These are phyloP conservation scores for Serranus cabrilla DNA, from an alignment of 2,797 vertebrate species.

Conservation along the genomic window DNA sequence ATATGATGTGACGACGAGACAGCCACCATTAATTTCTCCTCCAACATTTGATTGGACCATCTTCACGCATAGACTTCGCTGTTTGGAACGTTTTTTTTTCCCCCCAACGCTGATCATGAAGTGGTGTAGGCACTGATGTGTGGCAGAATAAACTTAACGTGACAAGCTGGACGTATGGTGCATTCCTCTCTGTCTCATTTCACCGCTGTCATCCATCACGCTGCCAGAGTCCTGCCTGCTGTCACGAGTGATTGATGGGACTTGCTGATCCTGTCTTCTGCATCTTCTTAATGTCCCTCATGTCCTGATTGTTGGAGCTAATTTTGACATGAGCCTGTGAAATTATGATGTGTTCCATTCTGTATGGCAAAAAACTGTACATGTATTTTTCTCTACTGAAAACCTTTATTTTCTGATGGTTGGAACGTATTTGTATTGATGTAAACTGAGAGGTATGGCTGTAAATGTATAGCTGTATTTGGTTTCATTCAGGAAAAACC, in stretches of 20 bases:
- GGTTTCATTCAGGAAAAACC: background rate
- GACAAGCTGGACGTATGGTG: constrained; percentile 65
- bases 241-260: constrained; percentile 76
- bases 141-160: constrained; percentile 60
- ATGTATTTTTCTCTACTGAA: background rate
- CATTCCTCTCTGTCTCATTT: constrained; percentile 77
- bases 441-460: background rate
- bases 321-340: constrained; percentile 62
- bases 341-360: constrained; percentile 49
- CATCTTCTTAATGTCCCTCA: constrained; percentile 56
- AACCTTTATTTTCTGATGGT: background rate
- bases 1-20: constrained; percentile 17
- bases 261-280: constrained; percentile 67
- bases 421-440: background rate
- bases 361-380: constrained; percentile 18
- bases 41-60: constrained; percentile 23
- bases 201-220: constrained; percentile 77
- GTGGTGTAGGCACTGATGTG: constrained; percentile 57
- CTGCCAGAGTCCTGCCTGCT: constrained; percentile 70
- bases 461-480: background rate
- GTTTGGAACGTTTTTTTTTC: constrained; percentile 11
- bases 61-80: constrained; percentile 8
- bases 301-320: constrained; percentile 62
- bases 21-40: constrained; percentile 24
- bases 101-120: constrained; percentile 49